These are phyloP conservation scores for Meleagris gallopavo DNA, from an alignment of 2,113 vertebrate genomes.

Conservation along the genomic window DNA sequence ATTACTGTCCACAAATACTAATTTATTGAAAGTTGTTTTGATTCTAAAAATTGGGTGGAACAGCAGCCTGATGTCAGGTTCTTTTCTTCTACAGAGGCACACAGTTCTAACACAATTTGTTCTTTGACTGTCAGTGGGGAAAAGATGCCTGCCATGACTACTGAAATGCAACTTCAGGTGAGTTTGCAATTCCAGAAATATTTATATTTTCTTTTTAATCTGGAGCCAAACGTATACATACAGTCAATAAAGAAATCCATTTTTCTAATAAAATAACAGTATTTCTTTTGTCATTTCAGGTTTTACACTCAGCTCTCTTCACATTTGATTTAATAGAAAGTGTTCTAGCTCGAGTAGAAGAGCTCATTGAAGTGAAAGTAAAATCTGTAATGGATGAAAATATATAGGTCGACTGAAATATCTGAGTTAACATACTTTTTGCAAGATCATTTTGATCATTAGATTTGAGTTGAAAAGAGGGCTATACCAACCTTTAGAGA, in stretches of 20 bases:
- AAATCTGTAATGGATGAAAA: conserved; percentile 78
- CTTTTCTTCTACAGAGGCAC: conserved; percentile 53
- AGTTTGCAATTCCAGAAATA: neutral
- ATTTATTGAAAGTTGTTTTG: neutral
- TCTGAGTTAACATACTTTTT: neutral
- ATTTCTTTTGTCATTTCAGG: conserved; percentile 80
- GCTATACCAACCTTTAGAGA: neutral
- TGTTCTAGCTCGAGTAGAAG: conserved; percentile 89
- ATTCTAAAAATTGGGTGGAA: neutral
- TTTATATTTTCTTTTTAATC: neutral
- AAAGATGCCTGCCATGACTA: conserved; percentile 83
- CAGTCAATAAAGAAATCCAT: neutral
- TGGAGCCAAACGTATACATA: neutral
- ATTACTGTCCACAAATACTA: neutral
- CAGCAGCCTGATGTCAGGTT: neutral
- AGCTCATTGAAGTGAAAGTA: conserved; percentile 86
- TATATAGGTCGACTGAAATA: conserved; percentile 68
- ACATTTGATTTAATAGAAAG: conserved; percentile 97
- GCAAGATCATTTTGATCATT: neutral
- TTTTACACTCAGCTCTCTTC: conserved; percentile 90
- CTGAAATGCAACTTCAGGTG: conserved; percentile 89
- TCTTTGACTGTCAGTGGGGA: conserved; percentile 79
- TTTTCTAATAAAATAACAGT: conserved; percentile 32
- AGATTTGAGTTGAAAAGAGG: neutral
- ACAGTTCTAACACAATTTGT: conserved; percentile 62